phyloP scores from a whole-genome alignment of 2,113 vertebrate species.

The Gavialis gangeticus region DNA sequence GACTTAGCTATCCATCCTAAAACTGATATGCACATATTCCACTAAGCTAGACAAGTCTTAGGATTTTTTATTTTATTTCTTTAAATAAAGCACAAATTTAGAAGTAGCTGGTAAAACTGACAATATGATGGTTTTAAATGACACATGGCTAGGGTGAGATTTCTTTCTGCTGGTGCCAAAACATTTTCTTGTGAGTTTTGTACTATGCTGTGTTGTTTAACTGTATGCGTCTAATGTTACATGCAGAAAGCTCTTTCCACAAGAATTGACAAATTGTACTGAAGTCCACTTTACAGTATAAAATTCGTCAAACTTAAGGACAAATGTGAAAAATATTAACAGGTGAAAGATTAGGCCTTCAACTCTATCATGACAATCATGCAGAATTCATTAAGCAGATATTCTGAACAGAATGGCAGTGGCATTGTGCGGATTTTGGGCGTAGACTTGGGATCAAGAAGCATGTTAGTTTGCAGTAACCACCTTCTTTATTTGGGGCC shows the following conservation, averaged over 20 bases:
- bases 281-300: slow-evolving; percentile 76
- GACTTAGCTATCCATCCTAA: slow-evolving; percentile 79
- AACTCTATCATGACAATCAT: slow-evolving; percentile 61
- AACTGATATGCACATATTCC: slow-evolving; percentile 76
- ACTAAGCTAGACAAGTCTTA: slow-evolving; percentile 79
- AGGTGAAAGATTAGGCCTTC: slow-evolving; percentile 76
- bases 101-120: slow-evolving; percentile 79
- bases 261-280: slow-evolving; percentile 77
- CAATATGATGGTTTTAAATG: slow-evolving; percentile 71
- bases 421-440: slow-evolving; percentile 76
- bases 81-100: slow-evolving; percentile 80
- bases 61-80: slow-evolving; percentile 70
- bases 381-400: slow-evolving; percentile 72
- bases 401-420: slow-evolving; percentile 72
- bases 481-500: slow-evolving; percentile 67
- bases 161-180: slow-evolving; percentile 75
- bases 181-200: slow-evolving; percentile 60
- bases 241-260: slow-evolving; percentile 81
- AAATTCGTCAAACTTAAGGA: slow-evolving; percentile 78
- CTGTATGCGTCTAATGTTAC: slow-evolving; percentile 61
- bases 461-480: slow-evolving; percentile 77
- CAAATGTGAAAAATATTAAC: slow-evolving; percentile 75
- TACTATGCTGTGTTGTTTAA: slow-evolving; percentile 77
- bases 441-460: slow-evolving; percentile 58
- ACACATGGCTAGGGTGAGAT: slow-evolving; percentile 75